Base-by-base conservation (phyloP, 2,888 invertebrate species). In the Brachylomia viminalis region DNA sequence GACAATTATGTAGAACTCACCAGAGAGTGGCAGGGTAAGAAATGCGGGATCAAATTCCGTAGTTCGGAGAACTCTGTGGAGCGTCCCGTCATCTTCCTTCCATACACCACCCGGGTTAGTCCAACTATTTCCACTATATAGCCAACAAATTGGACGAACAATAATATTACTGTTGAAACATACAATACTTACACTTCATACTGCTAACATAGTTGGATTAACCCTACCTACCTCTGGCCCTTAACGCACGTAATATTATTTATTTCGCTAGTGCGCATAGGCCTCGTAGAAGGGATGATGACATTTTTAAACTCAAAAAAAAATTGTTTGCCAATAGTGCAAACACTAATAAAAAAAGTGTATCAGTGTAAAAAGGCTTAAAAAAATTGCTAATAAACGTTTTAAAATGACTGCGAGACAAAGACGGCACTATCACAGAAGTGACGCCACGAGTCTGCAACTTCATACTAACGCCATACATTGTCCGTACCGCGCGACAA, bases 121-220 rank as follows among this genome's bases (percentile, higher is more conserved):
- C 23, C 33, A 72, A 45, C 30, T 56, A 49, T 33, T 47, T 47
- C 38, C n/a, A 38, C 66, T 38, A 70, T 47, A 47, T 56, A 56
- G 27, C 27, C 68, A 54, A 33, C 65, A 68, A 67, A 68, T 65
- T 71, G 47, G 74, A 59, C 33, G 42, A n/a, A 74, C 10, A 15
- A 38, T 38, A n/a, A 38, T 11, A 49, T 38, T 27, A 68, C 27
- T 49, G 47, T 11, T 38, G 15, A 49, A 15, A 70, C 7, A 42
- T 23, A 71, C 42, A n/a, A n/a, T 20, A 70, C 59, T 10, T 30
- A 56, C 23, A 33, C 20, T 49, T 49, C 6, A 33, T 23, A 42
- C n/a, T 38, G 15, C 23, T 64, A 11, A 27, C 10, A 69, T 69
- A 59, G 38, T 45, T 59, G 30, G 42, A 30, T 23, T 45, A 30